Evolutionary conservation across 2,888 invertebrate species (phyloP), one percentile per base, ranked within the genome.

Genomic region (Tachina fera): DNA sequence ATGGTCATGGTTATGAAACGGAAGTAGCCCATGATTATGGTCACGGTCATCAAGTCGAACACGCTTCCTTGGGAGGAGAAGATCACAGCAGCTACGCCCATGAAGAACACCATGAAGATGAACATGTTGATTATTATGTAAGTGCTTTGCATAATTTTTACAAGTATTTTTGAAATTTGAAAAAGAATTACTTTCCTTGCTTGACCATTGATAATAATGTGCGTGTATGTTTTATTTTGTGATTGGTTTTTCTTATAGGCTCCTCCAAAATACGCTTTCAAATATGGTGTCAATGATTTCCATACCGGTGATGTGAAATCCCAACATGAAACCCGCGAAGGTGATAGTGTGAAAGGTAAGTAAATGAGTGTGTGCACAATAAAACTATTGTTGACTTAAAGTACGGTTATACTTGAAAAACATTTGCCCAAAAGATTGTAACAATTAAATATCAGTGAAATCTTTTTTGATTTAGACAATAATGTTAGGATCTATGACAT

Each of bases 111-210:
- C 90, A 90, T 68, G 91, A 92, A 83, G 92, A 95, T 75, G 94
- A 95, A 88, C 94, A 94, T 88, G 94, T 95, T 22, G 95, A 95
- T 90, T 95, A 95, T 90, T 95, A 95, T 92, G 95, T 95, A 90
- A 94, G 95, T 82, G n/a, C 3, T 60, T 10, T 8, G 19, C 43
- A 45, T 2, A 5, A 19, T 9, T 10, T 53, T 43, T 8, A 45
- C 10, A 10, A 10, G 6, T 11, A 13, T 22, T 43, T 19, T 61
- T 11, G 5, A 16, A 43, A 43, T 61, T 13, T n/a, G 1, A 16
- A 19, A 16, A 19, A 16, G 31, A 10, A 8, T 19, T 16, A 41
- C 39, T 5, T 3, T 16, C 8, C 1, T 31, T 39, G 16, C 31
- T 2, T 31, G 13, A 2, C 9, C 19, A 9, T 47, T 39, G 16